Evolutionary conservation across 2,113 vertebrate species (phyloP), one percentile per base, ranked within the genome.

Genomic region (Nicator chloris): DNA sequence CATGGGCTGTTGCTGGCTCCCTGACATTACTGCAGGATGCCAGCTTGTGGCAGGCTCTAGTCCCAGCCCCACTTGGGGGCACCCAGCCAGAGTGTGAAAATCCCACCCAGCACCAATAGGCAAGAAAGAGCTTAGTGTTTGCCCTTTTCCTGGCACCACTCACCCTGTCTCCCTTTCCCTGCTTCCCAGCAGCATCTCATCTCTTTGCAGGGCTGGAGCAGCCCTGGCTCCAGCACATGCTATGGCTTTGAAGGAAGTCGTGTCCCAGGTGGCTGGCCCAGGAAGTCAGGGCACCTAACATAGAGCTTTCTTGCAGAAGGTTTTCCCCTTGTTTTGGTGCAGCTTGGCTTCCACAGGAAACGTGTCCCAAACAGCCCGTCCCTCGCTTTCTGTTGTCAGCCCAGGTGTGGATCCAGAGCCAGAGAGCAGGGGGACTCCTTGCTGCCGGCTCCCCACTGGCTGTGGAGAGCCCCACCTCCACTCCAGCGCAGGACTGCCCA

Each of bases 321-420:
- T 77, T 94, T 81, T 85, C 64, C 57, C 54, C 78, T 82, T 9
- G 1, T 81, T 95, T 91, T 89, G 35, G 50, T 54, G 4, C 71
- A 88, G 45, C 37, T 89, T 11, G 18, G 39, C 91, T 96, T 84
- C 45, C 86, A 96, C 91, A 91, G 88, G 94, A 96, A 93, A 77
- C 2, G 75, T 69, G 79, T 71, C 65, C 40, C 4, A 47, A 89
- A 51, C 70, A 75, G n/a, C 54, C 59, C 1, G 1, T 84, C n/a
- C 35, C 31, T 93, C 0, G 1, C 47, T 89, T 88, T 37, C 60
- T 0, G 1, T 35, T 68, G 23, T 70, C 61, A 86, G 56, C 47
- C 40, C 82, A 81, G 65, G 35, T 91, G 72, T 26, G 5, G 10
- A 49, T n/a, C 22, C 2, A 4, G 51, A 73, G 47, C 44, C 5